Percentiles rank a stretch among this genome's conserved stretches.
These are phyloP conservation scores for Phrynocephalus vlangalii DNA, from an alignment of 2,797 vertebrate species.

Conservation along the genomic window DNA sequence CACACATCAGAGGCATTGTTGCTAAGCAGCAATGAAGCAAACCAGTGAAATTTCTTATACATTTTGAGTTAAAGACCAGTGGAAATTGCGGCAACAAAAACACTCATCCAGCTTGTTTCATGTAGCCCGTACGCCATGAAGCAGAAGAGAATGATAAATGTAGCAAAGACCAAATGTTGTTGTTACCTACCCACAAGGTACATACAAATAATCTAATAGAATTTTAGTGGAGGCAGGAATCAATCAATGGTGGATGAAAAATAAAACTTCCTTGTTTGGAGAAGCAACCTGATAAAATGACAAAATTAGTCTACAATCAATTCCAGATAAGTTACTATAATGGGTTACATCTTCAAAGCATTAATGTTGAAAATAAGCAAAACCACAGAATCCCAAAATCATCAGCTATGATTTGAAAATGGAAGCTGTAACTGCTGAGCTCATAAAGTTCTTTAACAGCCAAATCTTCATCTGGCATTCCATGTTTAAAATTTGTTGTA, in stretches of 20 bases:
- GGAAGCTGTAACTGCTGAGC: slow-evolving; percentile 21
- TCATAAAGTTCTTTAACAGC: slow-evolving; percentile 38
- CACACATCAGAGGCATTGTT: neutral
- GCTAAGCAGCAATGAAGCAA: neutral
- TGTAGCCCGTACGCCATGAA: neutral
- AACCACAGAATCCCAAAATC: slow-evolving; percentile 13
- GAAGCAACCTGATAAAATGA: neutral
- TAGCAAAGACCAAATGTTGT: slow-evolving; percentile 9
- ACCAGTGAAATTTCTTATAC: neutral
- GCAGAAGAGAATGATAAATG: neutral
- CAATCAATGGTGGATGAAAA: neutral
- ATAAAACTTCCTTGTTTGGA: neutral
- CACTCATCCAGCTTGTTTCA: neutral
- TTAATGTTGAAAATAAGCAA: slow-evolving; percentile 2
- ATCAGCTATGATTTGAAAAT: neutral
- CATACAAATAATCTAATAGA: neutral
- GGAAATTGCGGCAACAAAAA: neutral
- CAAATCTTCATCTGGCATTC: slow-evolving; percentile 56
- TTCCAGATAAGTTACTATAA: neutral
- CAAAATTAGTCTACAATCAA: neutral
- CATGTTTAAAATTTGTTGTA: slow-evolving; percentile 61
- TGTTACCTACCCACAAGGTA: slow-evolving; percentile 9
- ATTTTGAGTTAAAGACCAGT: slow-evolving; percentile 5
- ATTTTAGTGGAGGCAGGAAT: slow-evolving; percentile 26
- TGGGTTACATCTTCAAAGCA: neutral